phyloP scores from a whole-genome alignment of 2,797 vertebrate species.

The Champsocephalus gunnari region DNA sequence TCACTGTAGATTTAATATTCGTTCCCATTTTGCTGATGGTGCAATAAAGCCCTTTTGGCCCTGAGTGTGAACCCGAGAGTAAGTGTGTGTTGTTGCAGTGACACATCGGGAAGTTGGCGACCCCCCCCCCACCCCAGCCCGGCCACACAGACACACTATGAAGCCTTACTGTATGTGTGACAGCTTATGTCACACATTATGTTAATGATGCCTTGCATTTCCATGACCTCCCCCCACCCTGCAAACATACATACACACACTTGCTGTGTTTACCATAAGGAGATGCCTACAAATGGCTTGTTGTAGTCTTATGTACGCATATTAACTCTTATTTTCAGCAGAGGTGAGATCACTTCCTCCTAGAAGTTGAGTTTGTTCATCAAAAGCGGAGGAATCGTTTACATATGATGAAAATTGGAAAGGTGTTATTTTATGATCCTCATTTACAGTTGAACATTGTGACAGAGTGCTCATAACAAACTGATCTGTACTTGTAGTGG shows the following conservation, averaged over 20 bases:
- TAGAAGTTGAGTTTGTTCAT: conserved; percentile 62
- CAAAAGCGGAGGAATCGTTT: conserved; percentile 52
- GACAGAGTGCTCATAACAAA: conserved; percentile 13
- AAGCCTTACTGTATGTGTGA: conserved; percentile 69
- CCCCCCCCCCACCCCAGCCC: not conserved
- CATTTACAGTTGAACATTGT: conserved; percentile 35
- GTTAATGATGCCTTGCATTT: conserved; percentile 73
- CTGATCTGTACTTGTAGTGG: conserved; percentile 13
- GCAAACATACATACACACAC: conserved; percentile 46
- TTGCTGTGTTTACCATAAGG: conserved; percentile 40
- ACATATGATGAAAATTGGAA: conserved; percentile 41
- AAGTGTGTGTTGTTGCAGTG: conserved; percentile 70
- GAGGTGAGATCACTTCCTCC: conserved; percentile 63
- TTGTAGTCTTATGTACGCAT: conserved; percentile 56
- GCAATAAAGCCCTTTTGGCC: conserved; percentile 53
- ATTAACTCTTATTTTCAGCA: conserved; percentile 48
- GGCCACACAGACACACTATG: conserved; percentile 56
- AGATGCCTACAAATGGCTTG: conserved; percentile 65
- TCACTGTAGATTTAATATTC: conserved; percentile 46
- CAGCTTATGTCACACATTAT: conserved; percentile 50
- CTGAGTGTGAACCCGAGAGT: conserved; percentile 57
- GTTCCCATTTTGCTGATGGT: conserved; percentile 40
- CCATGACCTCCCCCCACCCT: conserved; percentile 67
- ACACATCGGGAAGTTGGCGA: conserved; percentile 70
- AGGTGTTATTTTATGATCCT: conserved; percentile 35